phyloP scores from a whole-genome alignment of 2,888 invertebrate species.

The Pollenia amentaria region DNA sequence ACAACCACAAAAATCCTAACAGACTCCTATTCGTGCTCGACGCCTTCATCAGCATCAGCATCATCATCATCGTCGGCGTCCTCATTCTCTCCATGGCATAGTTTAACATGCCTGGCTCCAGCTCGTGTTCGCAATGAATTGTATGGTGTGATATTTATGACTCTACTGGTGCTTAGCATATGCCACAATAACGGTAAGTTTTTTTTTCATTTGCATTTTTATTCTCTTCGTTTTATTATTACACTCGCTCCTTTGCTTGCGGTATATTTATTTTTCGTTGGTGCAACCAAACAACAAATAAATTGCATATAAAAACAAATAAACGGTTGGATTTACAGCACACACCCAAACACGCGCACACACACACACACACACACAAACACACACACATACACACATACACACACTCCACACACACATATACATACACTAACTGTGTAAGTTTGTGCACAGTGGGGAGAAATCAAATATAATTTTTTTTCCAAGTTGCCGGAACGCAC shows the following conservation, averaged over 20 bases:
- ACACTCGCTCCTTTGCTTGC: background rate
- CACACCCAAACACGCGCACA: no score
- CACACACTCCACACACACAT: no score
- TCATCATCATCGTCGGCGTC: background rate
- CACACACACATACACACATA: no score
- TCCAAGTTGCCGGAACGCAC: no score
- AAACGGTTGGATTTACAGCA: constrained; percentile 50
- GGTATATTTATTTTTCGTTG: background rate
- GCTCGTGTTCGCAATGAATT: constrained; percentile 63
- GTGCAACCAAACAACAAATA: constrained; percentile 34
- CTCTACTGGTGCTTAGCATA: constrained; percentile 68
- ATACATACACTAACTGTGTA: no score
- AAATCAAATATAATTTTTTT: background rate
- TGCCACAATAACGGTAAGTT: constrained; percentile 72
- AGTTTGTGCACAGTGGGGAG: background rate
- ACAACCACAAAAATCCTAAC: background rate
- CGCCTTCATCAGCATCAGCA: background rate
- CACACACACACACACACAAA: no score
- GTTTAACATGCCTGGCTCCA: constrained; percentile 37
- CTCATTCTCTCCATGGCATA: constrained; percentile 13
- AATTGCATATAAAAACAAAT: constrained; percentile 56
- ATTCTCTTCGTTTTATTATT: constrained; percentile 27
- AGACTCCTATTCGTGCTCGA: background rate
- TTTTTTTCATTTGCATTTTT: background rate
- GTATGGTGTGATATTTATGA: constrained; percentile 69